Conservation (phyloP, 2,888 invertebrate species). For the Apodemia duryi region DNA sequence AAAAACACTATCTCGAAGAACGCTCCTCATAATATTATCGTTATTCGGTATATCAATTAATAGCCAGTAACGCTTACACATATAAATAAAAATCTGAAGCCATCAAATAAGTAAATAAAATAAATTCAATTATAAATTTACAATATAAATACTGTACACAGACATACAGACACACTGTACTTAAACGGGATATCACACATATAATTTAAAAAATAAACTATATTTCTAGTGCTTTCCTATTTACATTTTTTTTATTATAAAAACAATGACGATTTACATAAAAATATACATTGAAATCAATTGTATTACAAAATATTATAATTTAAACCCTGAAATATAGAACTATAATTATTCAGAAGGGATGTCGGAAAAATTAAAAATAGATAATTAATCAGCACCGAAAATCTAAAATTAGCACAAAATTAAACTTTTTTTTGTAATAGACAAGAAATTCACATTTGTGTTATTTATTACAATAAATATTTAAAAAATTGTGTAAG, state of each 20-base stretch:
- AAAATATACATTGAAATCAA: constrained; percentile 7
- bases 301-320: neutral
- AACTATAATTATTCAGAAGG: neutral
- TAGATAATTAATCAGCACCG: neutral
- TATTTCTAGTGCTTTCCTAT: constrained; percentile 1
- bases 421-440: neutral
- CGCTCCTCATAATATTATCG: too few relatives aligned
- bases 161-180: neutral
- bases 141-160: constrained; percentile 3
- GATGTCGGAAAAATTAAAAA: neutral
- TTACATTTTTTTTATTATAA: neutral
- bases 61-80: too few relatives aligned
- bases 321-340: neutral
- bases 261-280: neutral
- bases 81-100: neutral
- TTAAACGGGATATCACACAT: constrained; percentile 9
- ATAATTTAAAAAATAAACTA: constrained; percentile 14
- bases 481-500: constrained; percentile 9
- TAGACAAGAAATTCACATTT: neutral
- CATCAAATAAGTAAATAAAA: neutral
- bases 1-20: too few relatives aligned
- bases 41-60: too few relatives aligned
- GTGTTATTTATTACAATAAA: neutral
- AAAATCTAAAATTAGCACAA: neutral
- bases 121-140: neutral